Conservation (phyloP, 2,113 vertebrate genomes). For the Sphaerodactylus townsendi region DNA sequence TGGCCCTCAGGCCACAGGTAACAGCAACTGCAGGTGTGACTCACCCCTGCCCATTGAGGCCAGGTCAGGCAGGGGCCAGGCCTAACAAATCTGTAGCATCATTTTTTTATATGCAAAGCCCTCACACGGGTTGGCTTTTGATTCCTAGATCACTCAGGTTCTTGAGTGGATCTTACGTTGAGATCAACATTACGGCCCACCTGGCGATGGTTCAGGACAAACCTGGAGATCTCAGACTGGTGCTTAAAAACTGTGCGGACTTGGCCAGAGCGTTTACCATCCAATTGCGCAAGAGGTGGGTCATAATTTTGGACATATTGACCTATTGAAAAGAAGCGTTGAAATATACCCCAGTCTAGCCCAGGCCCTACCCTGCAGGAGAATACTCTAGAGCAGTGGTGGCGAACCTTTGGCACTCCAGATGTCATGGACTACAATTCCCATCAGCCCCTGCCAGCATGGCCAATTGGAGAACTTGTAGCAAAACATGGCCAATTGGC, state of each 20-base stretch:
- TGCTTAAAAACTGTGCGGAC: constrained; percentile 44
- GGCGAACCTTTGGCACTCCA: no score
- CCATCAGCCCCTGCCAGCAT: no score
- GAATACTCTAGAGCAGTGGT: not conserved
- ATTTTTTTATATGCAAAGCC: no score
- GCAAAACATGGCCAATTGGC: no score
- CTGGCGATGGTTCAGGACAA: constrained; percentile 23
- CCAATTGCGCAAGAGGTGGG: constrained; percentile 45
- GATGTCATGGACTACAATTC: no score
- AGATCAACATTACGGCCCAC: constrained; percentile 36
- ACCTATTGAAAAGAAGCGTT: rapidly evolving
- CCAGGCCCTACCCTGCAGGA: no score
- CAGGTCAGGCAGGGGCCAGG: no score
- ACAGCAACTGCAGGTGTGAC: no score
- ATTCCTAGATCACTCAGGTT: constrained; percentile 40
- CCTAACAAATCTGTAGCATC: no score
- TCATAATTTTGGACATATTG: rapidly evolving
- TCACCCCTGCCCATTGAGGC: no score
- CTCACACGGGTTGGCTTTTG: not conserved
- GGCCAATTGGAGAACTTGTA: no score
- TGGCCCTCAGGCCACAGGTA: no score
- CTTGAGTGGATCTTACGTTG: constrained; percentile 7
- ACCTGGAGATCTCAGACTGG: constrained; percentile 8
- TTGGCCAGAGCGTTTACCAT: not conserved
- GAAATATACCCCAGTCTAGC: not conserved